Conservation (phyloP, 2,888 invertebrate genomes). For the Flexamia atlantica region DNA sequence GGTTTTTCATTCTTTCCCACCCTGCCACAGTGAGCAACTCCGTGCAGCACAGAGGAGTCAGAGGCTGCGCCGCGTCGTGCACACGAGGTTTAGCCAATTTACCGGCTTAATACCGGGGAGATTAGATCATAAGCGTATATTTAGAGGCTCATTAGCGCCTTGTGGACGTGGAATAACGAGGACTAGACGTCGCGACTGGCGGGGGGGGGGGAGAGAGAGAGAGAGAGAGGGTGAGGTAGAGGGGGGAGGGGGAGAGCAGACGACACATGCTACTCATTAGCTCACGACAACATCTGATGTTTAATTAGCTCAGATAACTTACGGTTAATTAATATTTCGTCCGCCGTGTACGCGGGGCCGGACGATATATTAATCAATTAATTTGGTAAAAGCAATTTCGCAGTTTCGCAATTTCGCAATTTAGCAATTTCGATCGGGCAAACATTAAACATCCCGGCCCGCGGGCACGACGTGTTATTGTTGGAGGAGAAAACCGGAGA, state of each 20-base stretch:
- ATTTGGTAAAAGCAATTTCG: slow-evolving; percentile 39
- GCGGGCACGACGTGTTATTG: neutral
- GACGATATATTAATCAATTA: slow-evolving; percentile 48
- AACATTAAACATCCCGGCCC: slow-evolving; percentile 37
- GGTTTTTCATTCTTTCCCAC: too few relatives aligned
- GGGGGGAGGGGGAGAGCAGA: neutral
- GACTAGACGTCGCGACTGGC: neutral
- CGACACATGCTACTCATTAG: slow-evolving; percentile 52
- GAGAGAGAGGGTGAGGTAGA: slow-evolving; percentile 4
- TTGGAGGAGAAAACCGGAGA: slow-evolving; percentile 25
- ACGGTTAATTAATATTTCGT: slow-evolving; percentile 34
- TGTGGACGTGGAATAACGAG: neutral
- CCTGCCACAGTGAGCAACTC: too few relatives aligned
- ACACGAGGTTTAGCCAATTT: slow-evolving; percentile 2
- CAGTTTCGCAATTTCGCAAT: too few relatives aligned
- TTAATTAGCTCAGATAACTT: slow-evolving; percentile 52
- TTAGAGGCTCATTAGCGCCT: slow-evolving; percentile 34
- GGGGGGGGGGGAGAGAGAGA: slow-evolving; percentile 3
- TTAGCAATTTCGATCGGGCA: slow-evolving; percentile 34
- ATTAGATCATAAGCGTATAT: slow-evolving; percentile 51
- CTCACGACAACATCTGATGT: neutral
- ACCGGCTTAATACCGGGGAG: slow-evolving; percentile 28
- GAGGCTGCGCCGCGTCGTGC: too few relatives aligned
- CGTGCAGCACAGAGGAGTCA: too few relatives aligned
- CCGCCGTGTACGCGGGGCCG: neutral